Percentiles rank a stretch among this genome's conserved stretches.
phyloP scores from a whole-genome alignment of 2,888 invertebrate species.

The Dexiosoma caninum region DNA sequence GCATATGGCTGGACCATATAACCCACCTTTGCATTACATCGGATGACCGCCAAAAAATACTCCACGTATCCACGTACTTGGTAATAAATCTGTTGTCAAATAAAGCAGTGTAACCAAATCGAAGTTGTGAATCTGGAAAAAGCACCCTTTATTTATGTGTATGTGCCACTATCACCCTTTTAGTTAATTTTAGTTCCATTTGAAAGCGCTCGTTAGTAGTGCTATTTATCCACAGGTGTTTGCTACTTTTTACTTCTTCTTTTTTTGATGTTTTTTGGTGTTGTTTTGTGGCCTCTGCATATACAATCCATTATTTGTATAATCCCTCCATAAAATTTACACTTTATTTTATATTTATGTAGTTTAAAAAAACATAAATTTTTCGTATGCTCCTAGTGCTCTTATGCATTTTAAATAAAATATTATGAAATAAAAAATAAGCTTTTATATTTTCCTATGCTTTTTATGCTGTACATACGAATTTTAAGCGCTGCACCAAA shows the following conservation, averaged over 20 bases:
- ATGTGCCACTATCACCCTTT: neutral
- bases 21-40: no score
- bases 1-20: no score
- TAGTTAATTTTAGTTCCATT: neutral
- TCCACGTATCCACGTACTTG: no score
- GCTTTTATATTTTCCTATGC: slow-evolving; percentile 33
- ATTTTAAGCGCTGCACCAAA: slow-evolving; percentile 47
- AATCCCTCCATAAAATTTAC: slow-evolving; percentile 38
- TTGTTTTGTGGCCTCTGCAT: neutral
- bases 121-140: no score
- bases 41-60: no score
- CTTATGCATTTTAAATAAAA: slow-evolving; percentile 38
- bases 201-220: neutral
- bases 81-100: no score
- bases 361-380: slow-evolving; percentile 29
- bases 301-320: slow-evolving; percentile 35
- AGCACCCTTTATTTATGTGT: no score
- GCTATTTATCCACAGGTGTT: slow-evolving; percentile 32
- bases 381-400: slow-evolving; percentile 25
- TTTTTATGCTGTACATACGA: slow-evolving; percentile 11
- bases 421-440: slow-evolving; percentile 25
- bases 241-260: neutral
- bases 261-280: no score
- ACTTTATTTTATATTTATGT: slow-evolving; percentile 47
- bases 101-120: no score